phyloP scores from a whole-genome alignment of 92 coral and sea anemone species.

The Umimayanthus kanabou region DNA sequence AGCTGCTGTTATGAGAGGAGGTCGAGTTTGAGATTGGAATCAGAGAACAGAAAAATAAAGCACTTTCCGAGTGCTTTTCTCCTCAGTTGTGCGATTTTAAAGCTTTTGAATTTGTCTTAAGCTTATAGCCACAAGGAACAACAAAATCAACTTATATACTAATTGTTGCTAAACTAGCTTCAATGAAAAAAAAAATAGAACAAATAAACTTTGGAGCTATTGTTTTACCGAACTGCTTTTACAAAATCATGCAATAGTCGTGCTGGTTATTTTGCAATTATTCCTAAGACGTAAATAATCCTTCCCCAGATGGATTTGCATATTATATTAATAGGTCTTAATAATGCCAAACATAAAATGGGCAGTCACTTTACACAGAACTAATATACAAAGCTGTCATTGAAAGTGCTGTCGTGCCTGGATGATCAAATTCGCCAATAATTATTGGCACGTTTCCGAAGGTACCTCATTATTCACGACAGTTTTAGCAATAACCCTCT shows the following conservation, averaged over 20 bases:
- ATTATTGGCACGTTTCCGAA: constrained; percentile 20
- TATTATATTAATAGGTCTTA: too few species aligned
- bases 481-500: too few species aligned
- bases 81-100: too few species aligned
- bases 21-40: not conserved
- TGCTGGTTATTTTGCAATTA: not conserved
- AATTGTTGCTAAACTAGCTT: too few species aligned
- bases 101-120: too few species aligned
- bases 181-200: too few species aligned
- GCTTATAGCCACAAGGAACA: too few species aligned
- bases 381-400: not conserved
- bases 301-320: too few species aligned
- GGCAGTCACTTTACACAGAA: not conserved
- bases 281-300: not conserved
- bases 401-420: not conserved
- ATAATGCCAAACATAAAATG: too few species aligned
- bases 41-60: not conserved
- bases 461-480: not conserved
- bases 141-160: too few species aligned
- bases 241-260: not conserved
- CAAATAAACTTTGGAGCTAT: too few species aligned
- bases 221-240: not conserved
- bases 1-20: not conserved
- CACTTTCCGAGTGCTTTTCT: too few species aligned
- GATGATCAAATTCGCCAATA: not conserved